Evolutionary conservation across 2,797 vertebrate genomes (phyloP).

Genomic region (Heterohyrax brucei): DNA sequence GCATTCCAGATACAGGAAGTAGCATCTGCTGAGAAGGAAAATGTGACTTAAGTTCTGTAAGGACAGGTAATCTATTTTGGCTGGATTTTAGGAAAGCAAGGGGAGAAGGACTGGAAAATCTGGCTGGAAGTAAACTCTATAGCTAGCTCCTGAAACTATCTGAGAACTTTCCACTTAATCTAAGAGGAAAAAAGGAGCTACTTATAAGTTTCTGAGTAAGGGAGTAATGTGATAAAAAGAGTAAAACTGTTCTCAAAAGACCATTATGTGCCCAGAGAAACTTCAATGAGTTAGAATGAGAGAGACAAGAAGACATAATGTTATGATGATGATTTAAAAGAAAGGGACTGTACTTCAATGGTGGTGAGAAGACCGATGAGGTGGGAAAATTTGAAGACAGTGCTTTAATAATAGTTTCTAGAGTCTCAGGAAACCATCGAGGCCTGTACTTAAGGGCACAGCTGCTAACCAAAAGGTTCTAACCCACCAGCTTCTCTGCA

Average conservation of each 20-base stretch:
- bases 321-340: not conserved
- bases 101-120: slow-evolving; percentile 23
- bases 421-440: not conserved
- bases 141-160: not conserved
- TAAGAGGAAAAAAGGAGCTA: not conserved
- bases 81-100: slow-evolving; percentile 56
- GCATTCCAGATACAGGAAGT: slow-evolving; percentile 1
- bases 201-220: slow-evolving; percentile 5
- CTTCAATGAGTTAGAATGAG: slow-evolving; percentile 13
- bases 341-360: not conserved
- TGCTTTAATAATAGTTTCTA: slow-evolving; percentile 41
- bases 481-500: not conserved
- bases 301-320: slow-evolving; percentile 31
- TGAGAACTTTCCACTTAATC: slow-evolving; percentile 44
- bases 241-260: slow-evolving; percentile 55
- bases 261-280: slow-evolving; percentile 29
- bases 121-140: not conserved
- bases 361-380: not conserved
- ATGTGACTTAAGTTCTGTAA: too few relatives aligned
- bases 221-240: slow-evolving; percentile 35
- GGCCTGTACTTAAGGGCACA: not conserved
- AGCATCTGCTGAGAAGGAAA: not conserved
- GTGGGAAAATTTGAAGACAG: not conserved
- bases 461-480: not conserved
- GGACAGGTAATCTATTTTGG: not conserved